A percentile compares a stretch with the other conserved stretches of the same genome.
phyloP scores from a whole-genome alignment of 2,888 invertebrate species.

The Drosophila flavopinicola region DNA sequence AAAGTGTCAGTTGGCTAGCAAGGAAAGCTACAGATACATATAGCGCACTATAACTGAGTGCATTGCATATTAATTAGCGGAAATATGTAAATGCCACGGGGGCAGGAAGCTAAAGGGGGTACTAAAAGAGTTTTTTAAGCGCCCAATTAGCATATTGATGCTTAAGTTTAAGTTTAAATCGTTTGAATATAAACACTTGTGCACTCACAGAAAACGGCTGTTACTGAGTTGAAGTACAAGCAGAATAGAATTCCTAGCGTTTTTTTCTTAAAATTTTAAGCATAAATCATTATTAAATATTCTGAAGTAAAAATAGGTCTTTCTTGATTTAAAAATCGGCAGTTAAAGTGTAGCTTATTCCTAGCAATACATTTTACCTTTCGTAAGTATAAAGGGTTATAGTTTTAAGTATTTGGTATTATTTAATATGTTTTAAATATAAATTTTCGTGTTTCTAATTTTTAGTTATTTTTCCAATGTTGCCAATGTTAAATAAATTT shows the following conservation, averaged over 20 bases:
- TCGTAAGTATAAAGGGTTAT: too few species aligned
- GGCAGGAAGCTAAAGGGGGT: slow-evolving; percentile 6
- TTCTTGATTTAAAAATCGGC: neutral
- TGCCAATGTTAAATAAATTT: too few species aligned
- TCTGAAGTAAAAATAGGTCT: neutral
- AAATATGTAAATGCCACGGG: slow-evolving; percentile 29
- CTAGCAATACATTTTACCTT: too few species aligned
- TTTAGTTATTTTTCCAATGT: too few species aligned
- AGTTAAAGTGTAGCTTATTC: too few species aligned
- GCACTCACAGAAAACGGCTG: neutral
- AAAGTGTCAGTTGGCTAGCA: slow-evolving; percentile 12
- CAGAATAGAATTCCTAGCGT: neutral
- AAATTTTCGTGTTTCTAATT: too few species aligned
- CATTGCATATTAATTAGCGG: slow-evolving; percentile 69
- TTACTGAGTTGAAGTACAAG: neutral
- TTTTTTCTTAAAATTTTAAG: too few species aligned
- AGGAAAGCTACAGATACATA: neutral
- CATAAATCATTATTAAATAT: too few species aligned
- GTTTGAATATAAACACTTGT: slow-evolving; percentile 21
- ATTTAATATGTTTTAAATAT: too few species aligned
- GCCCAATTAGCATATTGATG: slow-evolving; percentile 62
- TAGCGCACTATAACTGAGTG: slow-evolving; percentile 3
- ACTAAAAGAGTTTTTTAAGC: slow-evolving; percentile 5
- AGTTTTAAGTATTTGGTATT: too few species aligned
- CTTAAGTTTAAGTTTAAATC: slow-evolving; percentile 44